Conservation (phyloP, 2,797 vertebrate genomes). For the Centroberyx gerrardi region DNA sequence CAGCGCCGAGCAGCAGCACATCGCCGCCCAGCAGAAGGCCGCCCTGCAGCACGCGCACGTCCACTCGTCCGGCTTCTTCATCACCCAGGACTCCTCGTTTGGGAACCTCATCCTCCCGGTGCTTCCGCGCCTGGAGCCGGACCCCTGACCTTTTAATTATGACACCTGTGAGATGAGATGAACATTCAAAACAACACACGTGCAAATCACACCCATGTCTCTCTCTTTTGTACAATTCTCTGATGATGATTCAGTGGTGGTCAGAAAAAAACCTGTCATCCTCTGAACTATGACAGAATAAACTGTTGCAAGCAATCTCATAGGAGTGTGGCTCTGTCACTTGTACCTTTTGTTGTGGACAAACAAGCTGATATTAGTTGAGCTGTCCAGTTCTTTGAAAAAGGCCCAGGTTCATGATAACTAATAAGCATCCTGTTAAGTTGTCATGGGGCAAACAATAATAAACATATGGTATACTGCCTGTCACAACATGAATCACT, state of each 20-base stretch:
- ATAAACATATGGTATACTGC: no score
- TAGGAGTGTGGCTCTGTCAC: no score
- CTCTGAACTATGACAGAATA: neutral
- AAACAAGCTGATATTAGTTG: no score
- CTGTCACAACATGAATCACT: no score
- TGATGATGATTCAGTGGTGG: neutral
- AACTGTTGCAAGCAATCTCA: no score
- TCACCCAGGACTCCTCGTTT: constrained; percentile 98
- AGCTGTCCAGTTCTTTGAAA: no score
- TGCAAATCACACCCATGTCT: constrained; percentile 8
- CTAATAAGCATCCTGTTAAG: no score
- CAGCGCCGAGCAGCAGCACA: constrained; percentile 97
- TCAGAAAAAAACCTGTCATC: no score
- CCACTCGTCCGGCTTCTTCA: constrained; percentile 98
- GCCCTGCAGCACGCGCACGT: constrained; percentile 96
- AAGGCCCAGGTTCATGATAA: no score
- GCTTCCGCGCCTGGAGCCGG: constrained; percentile 92
- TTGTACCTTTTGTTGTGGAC: no score
- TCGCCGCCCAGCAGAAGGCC: constrained; percentile 96
- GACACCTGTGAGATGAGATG: neutral
- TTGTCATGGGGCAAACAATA: no score
- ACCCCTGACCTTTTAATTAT: constrained; percentile 75
- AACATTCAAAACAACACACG: neutral
- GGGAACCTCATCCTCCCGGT: constrained; percentile 99
- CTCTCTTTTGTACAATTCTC: constrained; percentile 20